phyloP scores from a whole-genome alignment of 2,113 vertebrate species.

The Strigops habroptila region DNA sequence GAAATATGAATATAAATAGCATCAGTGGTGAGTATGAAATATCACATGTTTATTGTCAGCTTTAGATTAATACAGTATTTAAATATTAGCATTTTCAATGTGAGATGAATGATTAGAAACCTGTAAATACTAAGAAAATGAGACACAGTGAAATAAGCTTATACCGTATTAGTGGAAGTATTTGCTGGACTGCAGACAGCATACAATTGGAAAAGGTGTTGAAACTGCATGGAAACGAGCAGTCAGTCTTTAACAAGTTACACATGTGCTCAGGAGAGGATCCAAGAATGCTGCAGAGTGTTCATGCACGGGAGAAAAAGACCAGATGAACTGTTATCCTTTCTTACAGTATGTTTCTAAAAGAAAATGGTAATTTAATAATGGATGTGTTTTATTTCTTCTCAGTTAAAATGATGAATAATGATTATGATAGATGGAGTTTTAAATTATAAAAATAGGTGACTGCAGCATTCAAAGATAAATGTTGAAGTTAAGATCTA shows the following conservation, averaged over 20 bases:
- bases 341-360: background rate
- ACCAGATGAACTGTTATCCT: background rate
- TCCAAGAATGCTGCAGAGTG: background rate
- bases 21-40: slow-evolving; percentile 82
- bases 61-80: background rate
- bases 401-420: background rate
- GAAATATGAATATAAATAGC: slow-evolving; percentile 88
- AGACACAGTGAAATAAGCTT: background rate
- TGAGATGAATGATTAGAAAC: background rate
- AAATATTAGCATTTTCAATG: background rate
- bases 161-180: background rate
- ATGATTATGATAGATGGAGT: background rate
- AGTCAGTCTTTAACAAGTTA: background rate
- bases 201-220: background rate
- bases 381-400: background rate
- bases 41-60: background rate
- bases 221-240: background rate
- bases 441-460: background rate
- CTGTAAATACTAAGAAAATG: background rate
- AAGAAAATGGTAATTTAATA: background rate
- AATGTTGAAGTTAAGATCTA: background rate
- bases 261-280: background rate
- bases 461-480: background rate
- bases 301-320: background rate
- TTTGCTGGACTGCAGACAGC: background rate